Percentiles rank a stretch among this genome's conserved stretches.
Conservation (phyloP, 2,888 invertebrate genomes). For the Apodemia zela region DNA sequence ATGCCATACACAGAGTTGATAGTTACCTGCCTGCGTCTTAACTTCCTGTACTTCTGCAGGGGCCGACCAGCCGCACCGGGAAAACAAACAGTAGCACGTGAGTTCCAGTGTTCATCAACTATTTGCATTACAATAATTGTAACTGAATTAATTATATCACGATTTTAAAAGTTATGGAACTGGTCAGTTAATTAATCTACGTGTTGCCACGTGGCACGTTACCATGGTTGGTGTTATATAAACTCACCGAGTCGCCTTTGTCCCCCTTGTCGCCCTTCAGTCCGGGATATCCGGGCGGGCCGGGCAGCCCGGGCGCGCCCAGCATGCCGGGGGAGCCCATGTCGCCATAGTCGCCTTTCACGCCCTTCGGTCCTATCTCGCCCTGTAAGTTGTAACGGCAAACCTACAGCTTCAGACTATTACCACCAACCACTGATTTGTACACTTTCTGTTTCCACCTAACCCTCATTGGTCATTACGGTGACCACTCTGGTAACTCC, state of each 20-base stretch:
- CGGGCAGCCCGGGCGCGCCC: constrained; percentile 93
- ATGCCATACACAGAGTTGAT: constrained; percentile 44
- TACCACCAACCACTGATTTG: not conserved
- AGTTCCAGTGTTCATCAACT: not conserved
- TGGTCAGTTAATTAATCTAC: not conserved
- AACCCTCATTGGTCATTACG: too few relatives aligned
- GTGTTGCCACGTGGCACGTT: not conserved
- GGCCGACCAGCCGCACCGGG: constrained; percentile 27
- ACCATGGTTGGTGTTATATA: too few relatives aligned
- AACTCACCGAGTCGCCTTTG: constrained; percentile 94
- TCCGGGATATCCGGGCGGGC: constrained; percentile 93
- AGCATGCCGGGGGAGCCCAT: constrained; percentile 96
- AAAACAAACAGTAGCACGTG: constrained; percentile 12
- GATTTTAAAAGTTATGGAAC: not conserved
- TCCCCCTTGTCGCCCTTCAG: constrained; percentile 95
- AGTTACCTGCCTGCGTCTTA: constrained; percentile 89
- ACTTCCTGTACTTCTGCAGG: constrained; percentile 90
- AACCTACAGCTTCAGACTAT: not conserved
- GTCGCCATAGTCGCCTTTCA: constrained; percentile 93
- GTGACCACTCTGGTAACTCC: too few relatives aligned
- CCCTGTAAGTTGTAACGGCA: constrained; percentile 75
- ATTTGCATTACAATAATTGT: not conserved
- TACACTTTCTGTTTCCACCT: too few relatives aligned
- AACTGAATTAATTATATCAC: too few relatives aligned
- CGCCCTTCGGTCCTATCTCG: constrained; percentile 91